Evolutionary conservation across 2,888 invertebrate species (phyloP).

Genomic region (Blera fallax): DNA sequence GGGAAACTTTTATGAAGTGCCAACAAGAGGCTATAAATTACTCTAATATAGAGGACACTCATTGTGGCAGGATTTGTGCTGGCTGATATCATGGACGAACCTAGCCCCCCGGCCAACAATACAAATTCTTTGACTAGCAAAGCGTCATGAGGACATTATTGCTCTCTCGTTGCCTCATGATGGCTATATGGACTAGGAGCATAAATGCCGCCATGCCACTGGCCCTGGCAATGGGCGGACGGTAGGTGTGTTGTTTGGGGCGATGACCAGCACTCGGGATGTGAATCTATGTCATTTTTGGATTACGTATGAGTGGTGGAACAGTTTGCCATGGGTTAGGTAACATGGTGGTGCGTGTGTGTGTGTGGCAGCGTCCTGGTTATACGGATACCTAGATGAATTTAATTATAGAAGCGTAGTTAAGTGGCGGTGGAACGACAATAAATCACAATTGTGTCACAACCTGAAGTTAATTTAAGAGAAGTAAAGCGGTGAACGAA

Average conservation of each 20-base stretch:
- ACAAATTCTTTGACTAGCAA: slow-evolving; percentile 49
- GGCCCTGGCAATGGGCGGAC: neutral
- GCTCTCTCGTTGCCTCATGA: slow-evolving; percentile 34
- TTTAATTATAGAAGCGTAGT: slow-evolving; percentile 63
- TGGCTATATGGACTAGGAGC: slow-evolving; percentile 17
- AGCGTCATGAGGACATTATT: slow-evolving; percentile 59
- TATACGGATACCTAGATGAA: slow-evolving; percentile 62
- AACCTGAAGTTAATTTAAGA: slow-evolving; percentile 68
- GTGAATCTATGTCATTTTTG: slow-evolving; percentile 67
- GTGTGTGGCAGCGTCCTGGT: slow-evolving; percentile 42
- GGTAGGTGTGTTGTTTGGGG: slow-evolving; percentile 8
- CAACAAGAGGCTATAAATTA: slow-evolving; percentile 73
- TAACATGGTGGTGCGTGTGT: slow-evolving; percentile 52
- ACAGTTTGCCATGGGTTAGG: slow-evolving; percentile 54
- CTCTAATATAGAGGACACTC: slow-evolving; percentile 70
- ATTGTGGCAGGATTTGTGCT: slow-evolving; percentile 67
- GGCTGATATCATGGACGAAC: slow-evolving; percentile 53
- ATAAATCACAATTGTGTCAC: slow-evolving; percentile 70
- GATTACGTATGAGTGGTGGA: slow-evolving; percentile 57
- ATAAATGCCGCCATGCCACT: neutral
- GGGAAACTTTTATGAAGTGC: slow-evolving; percentile 72
- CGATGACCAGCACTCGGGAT: slow-evolving; percentile 58
- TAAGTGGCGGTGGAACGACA: slow-evolving; percentile 60
- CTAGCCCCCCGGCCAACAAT: neutral
- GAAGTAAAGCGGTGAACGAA: slow-evolving; percentile 23